Conservation (phyloP, 2,797 vertebrate species). For the Acanthurus lineatus region DNA sequence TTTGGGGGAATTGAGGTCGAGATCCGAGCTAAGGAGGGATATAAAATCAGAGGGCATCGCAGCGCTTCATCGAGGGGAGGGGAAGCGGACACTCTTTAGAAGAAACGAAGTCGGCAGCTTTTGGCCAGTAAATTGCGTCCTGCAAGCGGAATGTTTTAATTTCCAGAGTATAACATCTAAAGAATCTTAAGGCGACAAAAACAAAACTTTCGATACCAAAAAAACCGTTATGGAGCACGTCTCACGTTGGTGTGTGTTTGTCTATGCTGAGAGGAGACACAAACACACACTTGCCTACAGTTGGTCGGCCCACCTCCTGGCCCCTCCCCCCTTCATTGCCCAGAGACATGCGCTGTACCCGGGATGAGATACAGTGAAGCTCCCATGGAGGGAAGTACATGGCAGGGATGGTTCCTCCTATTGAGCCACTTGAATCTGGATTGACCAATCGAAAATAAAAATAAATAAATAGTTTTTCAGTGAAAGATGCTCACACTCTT, state of each 20-base stretch:
- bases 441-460: no score
- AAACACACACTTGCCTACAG: conserved; percentile 67
- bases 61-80: conserved; percentile 88
- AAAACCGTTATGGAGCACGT: conserved; percentile 51
- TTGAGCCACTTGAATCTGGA: background rate
- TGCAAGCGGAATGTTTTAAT: conserved; percentile 68
- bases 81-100: conserved; percentile 82
- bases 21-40: conserved; percentile 95
- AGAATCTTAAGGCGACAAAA: conserved; percentile 44
- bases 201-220: conserved; percentile 57
- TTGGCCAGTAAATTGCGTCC: conserved; percentile 54
- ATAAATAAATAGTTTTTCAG: no score
- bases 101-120: conserved; percentile 70
- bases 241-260: conserved; percentile 62
- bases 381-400: background rate
- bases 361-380: background rate
- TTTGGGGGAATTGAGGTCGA: conserved; percentile 97
- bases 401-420: background rate
- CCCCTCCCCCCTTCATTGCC: conserved; percentile 52
- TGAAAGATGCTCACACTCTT: background rate
- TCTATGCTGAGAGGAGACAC: conserved; percentile 69
- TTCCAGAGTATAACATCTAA: conserved; percentile 51
- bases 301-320: conserved; percentile 62
- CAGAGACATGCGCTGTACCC: conserved; percentile 58
- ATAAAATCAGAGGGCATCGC: conserved; percentile 99